Base-by-base conservation (phyloP, 2,113 vertebrate species). In the Rhagologus leucostigma region DNA sequence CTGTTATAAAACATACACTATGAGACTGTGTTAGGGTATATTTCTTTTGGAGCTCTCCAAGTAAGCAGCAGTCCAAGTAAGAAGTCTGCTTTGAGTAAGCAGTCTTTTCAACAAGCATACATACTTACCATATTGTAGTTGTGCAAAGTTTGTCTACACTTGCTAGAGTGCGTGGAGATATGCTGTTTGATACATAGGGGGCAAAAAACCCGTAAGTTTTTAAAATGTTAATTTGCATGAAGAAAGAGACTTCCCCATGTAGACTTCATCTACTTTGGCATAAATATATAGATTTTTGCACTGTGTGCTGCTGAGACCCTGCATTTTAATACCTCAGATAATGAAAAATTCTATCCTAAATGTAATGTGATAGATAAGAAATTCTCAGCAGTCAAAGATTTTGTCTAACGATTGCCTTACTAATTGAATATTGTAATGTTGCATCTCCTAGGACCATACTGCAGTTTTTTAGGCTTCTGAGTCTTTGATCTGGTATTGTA, bases 151-250 rank as follows among this genome's bases (percentile, higher is more conserved):
- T 60, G 8, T 63, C 52, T 91, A 27, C 21, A 17, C 0, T 0
- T 10, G 5, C 50, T 78, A 56, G 16, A 50, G 30, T 9, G 4
- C 19, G 24, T 13, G 23, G 26, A 73, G 33, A 7, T 33, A 52
- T 9, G 6, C 19, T 23, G 24, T 41, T 76, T 52, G 52, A 56
- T 24, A 59, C 6, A 8, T 1, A 10, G 5, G 2, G 10, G 14
- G 14, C 3, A 6, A 27, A 56, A 79, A 73, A 7, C 3, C 9
- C 1, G 0, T 29, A 9, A n/a, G 10, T 3, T 37, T 94, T 62
- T 57, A 1, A 53, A 80, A 65, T 39, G 29, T 27, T 64, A 37
- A 44, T 75, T 57, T 76, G 10, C 29, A 56, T 41, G 22, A 83
- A 73, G 33, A 91, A 39, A 44, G 32, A 75, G 15, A 39, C 8